Conservation (phyloP, 2,888 invertebrate species). For the Pecten maximus region DNA sequence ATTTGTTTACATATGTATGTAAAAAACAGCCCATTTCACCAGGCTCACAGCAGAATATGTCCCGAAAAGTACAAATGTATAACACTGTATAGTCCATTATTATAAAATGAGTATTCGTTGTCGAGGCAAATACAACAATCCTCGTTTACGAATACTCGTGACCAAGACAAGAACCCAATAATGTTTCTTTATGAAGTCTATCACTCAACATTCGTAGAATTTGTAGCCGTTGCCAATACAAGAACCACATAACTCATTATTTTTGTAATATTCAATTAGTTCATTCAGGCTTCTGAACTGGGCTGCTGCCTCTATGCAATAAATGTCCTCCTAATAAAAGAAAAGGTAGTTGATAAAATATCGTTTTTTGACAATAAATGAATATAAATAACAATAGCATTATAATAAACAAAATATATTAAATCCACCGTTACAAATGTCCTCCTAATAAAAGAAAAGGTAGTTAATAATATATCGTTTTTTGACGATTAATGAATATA, state of each 20-base stretch:
- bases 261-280: conserved; percentile 8
- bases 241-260: background rate
- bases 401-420: too few species aligned
- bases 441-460: background rate
- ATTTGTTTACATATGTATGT: too few species aligned
- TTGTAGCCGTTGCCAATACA: background rate
- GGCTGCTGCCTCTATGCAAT: background rate
- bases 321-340: background rate
- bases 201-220: background rate
- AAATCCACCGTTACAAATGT: too few species aligned
- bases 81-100: too few species aligned
- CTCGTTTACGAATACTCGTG: too few species aligned
- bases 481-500: background rate
- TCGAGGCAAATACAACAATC: too few species aligned
- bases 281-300: background rate
- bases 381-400: background rate
- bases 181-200: too few species aligned
- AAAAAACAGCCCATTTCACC: too few species aligned
- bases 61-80: too few species aligned
- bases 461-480: background rate
- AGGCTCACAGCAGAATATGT: too few species aligned
- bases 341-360: background rate
- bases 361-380: background rate
- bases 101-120: too few species aligned
- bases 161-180: too few species aligned